Evolutionary conservation across 2,797 vertebrate genomes (phyloP).

Genomic region (Choloepus didactylus): DNA sequence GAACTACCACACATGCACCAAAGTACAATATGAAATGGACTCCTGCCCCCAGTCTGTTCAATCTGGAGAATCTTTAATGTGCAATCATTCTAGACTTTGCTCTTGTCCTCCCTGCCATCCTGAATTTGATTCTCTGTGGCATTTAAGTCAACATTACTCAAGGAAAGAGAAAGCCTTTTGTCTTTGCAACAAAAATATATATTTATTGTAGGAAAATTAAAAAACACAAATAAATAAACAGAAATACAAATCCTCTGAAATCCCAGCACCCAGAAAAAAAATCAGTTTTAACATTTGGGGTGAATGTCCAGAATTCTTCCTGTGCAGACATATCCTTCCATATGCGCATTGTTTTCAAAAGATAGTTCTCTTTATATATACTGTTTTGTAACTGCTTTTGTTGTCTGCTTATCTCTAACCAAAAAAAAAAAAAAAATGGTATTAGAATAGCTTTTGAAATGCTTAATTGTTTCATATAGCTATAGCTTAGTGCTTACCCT

Average conservation of each 20-base stretch:
- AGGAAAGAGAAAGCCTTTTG: neutral
- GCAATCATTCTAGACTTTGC: slow-evolving; percentile 27
- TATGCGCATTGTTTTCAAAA: neutral
- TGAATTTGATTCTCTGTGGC: slow-evolving; percentile 9
- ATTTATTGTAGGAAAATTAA: slow-evolving; percentile 32
- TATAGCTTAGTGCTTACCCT: neutral
- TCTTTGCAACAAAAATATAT: neutral
- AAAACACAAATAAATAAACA: slow-evolving; percentile 6
- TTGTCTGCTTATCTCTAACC: slow-evolving; percentile 1
- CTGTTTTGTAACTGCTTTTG: neutral
- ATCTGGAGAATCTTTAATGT: slow-evolving; percentile 17
- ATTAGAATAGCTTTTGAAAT: slow-evolving; percentile 15
- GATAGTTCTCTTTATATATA: neutral
- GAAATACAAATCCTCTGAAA: slow-evolving; percentile 31
- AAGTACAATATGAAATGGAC: neutral
- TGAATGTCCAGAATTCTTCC: slow-evolving; percentile 35
- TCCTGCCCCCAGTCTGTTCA: neutral
- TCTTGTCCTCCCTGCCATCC: neutral
- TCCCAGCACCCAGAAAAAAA: neutral
- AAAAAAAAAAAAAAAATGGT: neutral
- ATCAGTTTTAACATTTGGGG: slow-evolving; percentile 1
- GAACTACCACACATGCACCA: neutral
- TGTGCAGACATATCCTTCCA: neutral
- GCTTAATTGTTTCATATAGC: neutral
- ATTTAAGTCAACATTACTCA: slow-evolving; percentile 27